These are phyloP conservation scores for Sorex maritimensis DNA, from an alignment of 2,797 vertebrate species.

Conservation along the genomic window DNA sequence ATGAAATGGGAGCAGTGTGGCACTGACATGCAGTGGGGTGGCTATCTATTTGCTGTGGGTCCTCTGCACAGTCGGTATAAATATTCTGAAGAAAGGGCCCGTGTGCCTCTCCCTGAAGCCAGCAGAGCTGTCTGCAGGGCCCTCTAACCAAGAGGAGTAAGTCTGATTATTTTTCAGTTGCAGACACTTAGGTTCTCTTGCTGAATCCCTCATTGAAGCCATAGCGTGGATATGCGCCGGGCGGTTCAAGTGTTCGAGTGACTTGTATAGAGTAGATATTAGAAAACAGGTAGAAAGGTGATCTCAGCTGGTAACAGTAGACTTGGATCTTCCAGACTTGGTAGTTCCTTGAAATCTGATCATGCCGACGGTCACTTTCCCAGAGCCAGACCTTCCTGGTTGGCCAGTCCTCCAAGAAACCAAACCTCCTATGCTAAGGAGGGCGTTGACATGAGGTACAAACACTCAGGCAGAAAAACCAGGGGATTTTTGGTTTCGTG, in stretches of 20 bases:
- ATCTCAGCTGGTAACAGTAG: neutral
- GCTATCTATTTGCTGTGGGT: neutral
- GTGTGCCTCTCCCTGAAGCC: rapidly evolving
- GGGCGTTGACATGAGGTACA: no score
- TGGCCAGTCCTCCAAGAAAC: conserved; percentile 48
- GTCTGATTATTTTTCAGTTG: neutral
- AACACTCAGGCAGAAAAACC: no score
- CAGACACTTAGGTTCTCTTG: conserved; percentile 6
- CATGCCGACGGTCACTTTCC: conserved; percentile 16
- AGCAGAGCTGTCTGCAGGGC: neutral
- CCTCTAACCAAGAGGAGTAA: neutral
- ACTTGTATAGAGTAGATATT: neutral
- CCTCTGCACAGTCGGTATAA: neutral
- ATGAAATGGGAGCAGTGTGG: no score
- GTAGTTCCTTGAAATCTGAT: conserved; percentile 70
- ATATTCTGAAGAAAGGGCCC: neutral
- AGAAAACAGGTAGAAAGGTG: neutral
- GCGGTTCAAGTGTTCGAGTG: neutral
- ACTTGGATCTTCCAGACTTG: neutral
- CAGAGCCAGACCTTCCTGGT: conserved; percentile 35
- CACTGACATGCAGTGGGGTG: no score
- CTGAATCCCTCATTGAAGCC: neutral
- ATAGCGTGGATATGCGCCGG: neutral
- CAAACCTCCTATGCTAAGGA: neutral
- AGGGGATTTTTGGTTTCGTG: no score